These are phyloP conservation scores for Sturnus vulgaris DNA, from an alignment of 2,113 vertebrate genomes.

Conservation along the genomic window DNA sequence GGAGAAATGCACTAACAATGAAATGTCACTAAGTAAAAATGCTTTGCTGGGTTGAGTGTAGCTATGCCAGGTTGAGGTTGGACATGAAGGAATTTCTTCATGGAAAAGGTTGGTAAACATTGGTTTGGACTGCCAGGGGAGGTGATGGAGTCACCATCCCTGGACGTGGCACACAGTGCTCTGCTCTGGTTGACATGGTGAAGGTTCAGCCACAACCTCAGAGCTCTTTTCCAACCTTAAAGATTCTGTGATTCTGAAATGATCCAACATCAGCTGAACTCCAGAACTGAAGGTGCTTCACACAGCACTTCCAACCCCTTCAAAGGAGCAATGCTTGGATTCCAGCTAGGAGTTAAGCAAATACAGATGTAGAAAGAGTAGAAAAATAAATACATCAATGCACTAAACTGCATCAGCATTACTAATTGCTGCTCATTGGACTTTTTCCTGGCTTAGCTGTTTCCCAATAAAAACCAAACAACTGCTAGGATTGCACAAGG, in stretches of 20 bases:
- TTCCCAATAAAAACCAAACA: background rate
- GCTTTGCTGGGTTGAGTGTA: background rate
- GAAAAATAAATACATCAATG: background rate
- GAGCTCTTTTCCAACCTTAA: background rate
- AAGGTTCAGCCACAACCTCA: background rate
- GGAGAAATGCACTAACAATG: background rate
- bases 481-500: background rate
- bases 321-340: background rate
- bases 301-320: background rate
- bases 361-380: background rate
- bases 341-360: background rate
- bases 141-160: background rate
- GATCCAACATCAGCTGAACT: background rate
- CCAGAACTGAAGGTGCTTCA: background rate
- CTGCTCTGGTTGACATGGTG: background rate
- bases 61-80: background rate
- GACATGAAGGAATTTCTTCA: background rate
- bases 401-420: background rate
- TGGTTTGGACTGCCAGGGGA: background rate
- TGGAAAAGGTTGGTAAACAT: background rate
- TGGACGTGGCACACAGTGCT: fast-evolving
- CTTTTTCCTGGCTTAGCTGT: background rate
- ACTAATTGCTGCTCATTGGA: background rate
- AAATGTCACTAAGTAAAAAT: background rate
- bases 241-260: background rate